These are phyloP conservation scores for Escarpia spicata DNA, from an alignment of 2,888 invertebrate genomes.

Conservation along the genomic window DNA sequence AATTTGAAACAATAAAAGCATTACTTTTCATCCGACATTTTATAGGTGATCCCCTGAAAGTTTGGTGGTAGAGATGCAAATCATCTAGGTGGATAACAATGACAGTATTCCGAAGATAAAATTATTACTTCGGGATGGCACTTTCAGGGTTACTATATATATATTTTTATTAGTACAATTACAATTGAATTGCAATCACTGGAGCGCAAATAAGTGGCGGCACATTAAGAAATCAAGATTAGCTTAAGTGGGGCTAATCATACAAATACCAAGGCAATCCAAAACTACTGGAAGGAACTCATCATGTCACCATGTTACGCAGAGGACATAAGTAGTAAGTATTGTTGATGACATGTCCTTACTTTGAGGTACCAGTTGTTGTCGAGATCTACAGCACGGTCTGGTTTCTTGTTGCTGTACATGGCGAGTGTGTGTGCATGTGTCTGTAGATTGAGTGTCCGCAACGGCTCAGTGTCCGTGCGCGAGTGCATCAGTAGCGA, in stretches of 20 bases:
- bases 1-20: no score
- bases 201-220: no score
- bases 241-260: no score
- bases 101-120: no score
- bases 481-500: slow-evolving; percentile 56
- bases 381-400: slow-evolving; percentile 55
- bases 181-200: no score
- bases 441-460: slow-evolving; percentile 53
- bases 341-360: slow-evolving; percentile 20
- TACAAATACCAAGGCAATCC: background rate
- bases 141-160: background rate
- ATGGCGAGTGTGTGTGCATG: slow-evolving; percentile 48
- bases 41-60: no score
- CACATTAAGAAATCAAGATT: background rate
- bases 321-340: background rate
- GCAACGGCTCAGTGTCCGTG: slow-evolving; percentile 52
- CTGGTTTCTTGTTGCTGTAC: slow-evolving; percentile 54
- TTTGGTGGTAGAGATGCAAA: no score
- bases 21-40: no score
- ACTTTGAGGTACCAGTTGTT: slow-evolving; percentile 59
- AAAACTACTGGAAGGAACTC: background rate
- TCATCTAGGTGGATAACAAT: no score
- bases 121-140: no score
- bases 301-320: background rate
- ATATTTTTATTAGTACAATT: background rate